Base-by-base conservation (phyloP, 2,113 vertebrate species). In the Nicator chloris region DNA sequence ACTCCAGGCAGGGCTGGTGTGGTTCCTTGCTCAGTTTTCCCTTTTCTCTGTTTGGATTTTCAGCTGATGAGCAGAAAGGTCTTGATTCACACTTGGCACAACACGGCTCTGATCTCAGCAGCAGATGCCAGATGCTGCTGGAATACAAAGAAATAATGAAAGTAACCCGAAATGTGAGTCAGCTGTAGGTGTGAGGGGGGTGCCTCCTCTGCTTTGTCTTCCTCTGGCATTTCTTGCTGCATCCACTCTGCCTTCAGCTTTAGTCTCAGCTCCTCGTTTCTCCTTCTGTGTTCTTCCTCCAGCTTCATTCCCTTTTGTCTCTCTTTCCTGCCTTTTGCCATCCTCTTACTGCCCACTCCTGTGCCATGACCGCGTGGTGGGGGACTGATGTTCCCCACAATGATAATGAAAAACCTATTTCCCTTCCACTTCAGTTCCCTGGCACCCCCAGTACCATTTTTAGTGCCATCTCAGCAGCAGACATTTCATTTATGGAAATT, bases 141-240 rank as follows among this genome's bases (percentile, higher is more conserved):
- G 82, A 94, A 90, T 90, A 92, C 79, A 93, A 70, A 88, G 90
- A 86, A 90, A 72, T 92, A 87, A 94, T 63, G 90, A 66, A 90
- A 91, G 87, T 85, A 90, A 57, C 78, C 78, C 50, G 3, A 85
- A 85, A 80, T 57, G 86, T 84, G 95, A 95, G 90, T 93, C 93
- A 96, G 95, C 85, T 82, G 82, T 88, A 93, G 96, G 95, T 96
- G 95, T 92, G 90, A 79, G 39, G 79, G 79, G 87, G 85, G 64
- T 71, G 86, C 68, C 72, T 90, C 90, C 91, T 83, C 83, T 94
- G 82, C 92, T 88, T 88, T 83, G 88, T 15, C n/a, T 54, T 51
- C 56, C 88, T 71, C 53, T 93, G 71, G 44, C 53, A 61, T 72
- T 65, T 79, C 68, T n/a, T 81, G 26, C 60, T 78, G 51, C 40